Evolutionary conservation across 2,797 vertebrate species (phyloP), one percentile per base, ranked within the genome.

Genomic region (Cygnus olor): DNA sequence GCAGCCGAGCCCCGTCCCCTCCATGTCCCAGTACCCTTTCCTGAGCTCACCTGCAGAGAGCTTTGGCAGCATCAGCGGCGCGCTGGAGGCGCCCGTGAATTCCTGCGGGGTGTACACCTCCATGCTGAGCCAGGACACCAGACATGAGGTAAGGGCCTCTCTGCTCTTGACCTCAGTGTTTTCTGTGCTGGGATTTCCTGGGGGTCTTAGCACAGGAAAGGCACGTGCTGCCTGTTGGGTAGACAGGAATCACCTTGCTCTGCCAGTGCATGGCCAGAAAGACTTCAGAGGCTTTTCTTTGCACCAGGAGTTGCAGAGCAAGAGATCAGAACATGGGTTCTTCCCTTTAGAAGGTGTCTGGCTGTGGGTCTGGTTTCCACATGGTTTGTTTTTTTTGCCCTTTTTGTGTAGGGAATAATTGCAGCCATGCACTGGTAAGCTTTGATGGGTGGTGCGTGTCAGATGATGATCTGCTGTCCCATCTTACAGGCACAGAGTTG

Each of bases 31-130:
- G 32, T 38, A 61, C 2, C 45, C 53, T 89, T 91, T 92, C 42
- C 89, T 2, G 0, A 54, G 69, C 45, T 68, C 49, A 3, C 28
- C 91, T 47, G 40, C 21, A 11, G 87, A 21, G 17, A 2, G 1
- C 18, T 66, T 80, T 0, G 15, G 72, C 69, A 88, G 25, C n/a
- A 7, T 32, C 1, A 0, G n/a, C 57, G 66, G 36, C 28, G 4
- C 2, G 0, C 27, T n/a, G 79, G 89, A 92, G 76, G 56, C 19
- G 4, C 49, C 69, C 0, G 1, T 4, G 28, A 69, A 19, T 47
- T 78, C 85, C 56, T 53, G 2, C 0, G 25, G 72, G 36, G 38
- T 3, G 0, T 13, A 6, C 0, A 0, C 17, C 27, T 60, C 79
- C 0, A 2, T 5, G 0, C n/a, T 21, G 73, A 42, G 72, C 61